Evolutionary conservation across 2,113 vertebrate genomes (phyloP).

Genomic region (Zonotrichia leucophrys): DNA sequence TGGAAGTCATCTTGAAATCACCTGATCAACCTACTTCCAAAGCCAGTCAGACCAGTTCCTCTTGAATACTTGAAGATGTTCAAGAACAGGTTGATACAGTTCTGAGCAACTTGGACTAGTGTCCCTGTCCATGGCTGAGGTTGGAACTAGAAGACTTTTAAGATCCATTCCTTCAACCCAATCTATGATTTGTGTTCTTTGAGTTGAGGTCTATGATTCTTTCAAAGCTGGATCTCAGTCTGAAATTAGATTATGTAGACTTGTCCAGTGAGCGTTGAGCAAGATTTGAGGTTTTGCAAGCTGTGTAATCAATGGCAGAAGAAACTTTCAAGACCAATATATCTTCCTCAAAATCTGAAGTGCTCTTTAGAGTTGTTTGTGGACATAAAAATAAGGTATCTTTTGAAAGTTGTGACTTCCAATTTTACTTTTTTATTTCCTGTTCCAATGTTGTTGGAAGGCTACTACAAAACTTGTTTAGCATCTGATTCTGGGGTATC

Average conservation of each 20-base stretch:
- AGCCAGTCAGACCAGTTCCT: neutral
- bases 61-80: neutral
- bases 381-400: neutral
- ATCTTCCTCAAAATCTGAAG: neutral
- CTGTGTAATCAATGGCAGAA: neutral
- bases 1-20: neutral
- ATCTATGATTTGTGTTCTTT: neutral
- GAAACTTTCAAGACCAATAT: fast-evolving
- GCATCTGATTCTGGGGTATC: neutral
- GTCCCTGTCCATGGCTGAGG: fast-evolving
- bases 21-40: neutral
- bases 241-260: neutral
- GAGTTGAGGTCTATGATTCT: neutral
- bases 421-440: neutral
- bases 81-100: neutral
- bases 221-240: neutral
- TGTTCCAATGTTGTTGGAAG: neutral
- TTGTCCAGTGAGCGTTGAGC: neutral
- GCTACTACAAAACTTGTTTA: neutral
- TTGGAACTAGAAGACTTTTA: neutral
- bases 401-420: neutral
- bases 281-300: neutral
- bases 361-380: fast-evolving
- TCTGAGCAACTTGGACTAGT: neutral
- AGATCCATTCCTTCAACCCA: neutral